phyloP scores from a whole-genome alignment of 2,797 vertebrate genomes.

The Pseudochirops corinnae region DNA sequence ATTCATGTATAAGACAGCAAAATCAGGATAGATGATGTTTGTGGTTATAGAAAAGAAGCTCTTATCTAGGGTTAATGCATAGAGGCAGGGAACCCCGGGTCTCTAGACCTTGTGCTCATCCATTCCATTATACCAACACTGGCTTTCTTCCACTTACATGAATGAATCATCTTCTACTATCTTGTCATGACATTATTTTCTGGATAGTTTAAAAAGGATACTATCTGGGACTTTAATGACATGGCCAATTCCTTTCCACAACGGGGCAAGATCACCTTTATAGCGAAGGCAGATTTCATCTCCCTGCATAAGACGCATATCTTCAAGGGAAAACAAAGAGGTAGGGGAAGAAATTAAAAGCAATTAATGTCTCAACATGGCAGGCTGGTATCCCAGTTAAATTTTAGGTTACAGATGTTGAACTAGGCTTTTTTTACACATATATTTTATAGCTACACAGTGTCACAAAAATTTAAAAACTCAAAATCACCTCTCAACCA shows the following conservation, averaged over 20 bases:
- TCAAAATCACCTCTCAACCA: slow-evolving; percentile 79
- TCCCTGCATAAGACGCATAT: slow-evolving; percentile 99
- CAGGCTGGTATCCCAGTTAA: slow-evolving; percentile 30
- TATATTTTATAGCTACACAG: slow-evolving; percentile 15
- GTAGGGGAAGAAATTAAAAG: slow-evolving; percentile 53
- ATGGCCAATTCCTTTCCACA: slow-evolving; percentile 98
- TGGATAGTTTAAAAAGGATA: slow-evolving; percentile 89
- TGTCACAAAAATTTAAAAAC: slow-evolving; percentile 73
- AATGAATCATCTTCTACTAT: not conserved
- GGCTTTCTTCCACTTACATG: not conserved
- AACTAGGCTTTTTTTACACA: slow-evolving; percentile 22
- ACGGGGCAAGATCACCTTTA: slow-evolving; percentile 95
- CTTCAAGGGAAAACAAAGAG: slow-evolving; percentile 82
- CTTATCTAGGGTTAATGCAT: not conserved
- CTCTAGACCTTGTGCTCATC: not conserved
- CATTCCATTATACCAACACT: not conserved
- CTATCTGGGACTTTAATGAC: slow-evolving; percentile 99
- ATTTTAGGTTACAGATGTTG: slow-evolving; percentile 50
- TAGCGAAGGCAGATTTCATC: slow-evolving; percentile 98
- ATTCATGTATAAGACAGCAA: not conserved
- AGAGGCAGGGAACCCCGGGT: not conserved
- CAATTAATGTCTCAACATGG: not conserved
- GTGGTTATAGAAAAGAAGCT: not conserved
- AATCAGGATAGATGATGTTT: not conserved
- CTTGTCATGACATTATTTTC: slow-evolving; percentile 8